Base-by-base conservation (phyloP, 2,797 vertebrate species). In the Neosilurus hyrtlii region DNA sequence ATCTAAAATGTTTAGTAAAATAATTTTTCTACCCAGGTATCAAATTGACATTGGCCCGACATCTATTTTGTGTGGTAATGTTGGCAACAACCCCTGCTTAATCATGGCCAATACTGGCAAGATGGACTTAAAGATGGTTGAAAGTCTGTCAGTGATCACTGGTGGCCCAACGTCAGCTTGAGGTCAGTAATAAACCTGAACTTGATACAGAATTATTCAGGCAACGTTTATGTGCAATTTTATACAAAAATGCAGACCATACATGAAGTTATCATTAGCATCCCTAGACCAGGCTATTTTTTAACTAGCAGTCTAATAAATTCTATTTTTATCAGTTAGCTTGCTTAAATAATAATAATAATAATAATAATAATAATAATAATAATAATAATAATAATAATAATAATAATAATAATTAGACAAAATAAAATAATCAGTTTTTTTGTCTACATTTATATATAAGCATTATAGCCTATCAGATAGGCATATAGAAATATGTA, bases 81-180 rank as follows among this genome's bases (percentile, higher is more conserved):
- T 61, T 76, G 56, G 56, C 74, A 62, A n/a, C 57, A 61, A 61
- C 20, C 12, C 12, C 57, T 20, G 18, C n/a, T 43, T 20, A 26
- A 11, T 26, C 26, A 30, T n/a, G 18, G 24, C 61, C 76, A 79
- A 52, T 16, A 3, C 8, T 52, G 76, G 59, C 43, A 78, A 12
- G 61, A 5, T 52, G 43, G 61, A 8, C n/a, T 52, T 52, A 52
- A 78, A 78, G 76, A 24, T 65, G 76, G 24, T 43, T 65, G 76
- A 65, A 79, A 65, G 43, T 65, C 76, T 78, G 75, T 78, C 75
- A 63, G 22, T 30, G 43, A 4, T 43, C 59, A 20, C 37, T 51
- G 24, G 61, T 63, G 61, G 37, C 43, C 75, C 24, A 65, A 9
- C 9, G 16, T 79, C 43, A 79, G 61, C 52, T 22, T 65, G 43